phyloP scores from a whole-genome alignment of 2,797 vertebrate species.

The Diglossa cyanea region DNA sequence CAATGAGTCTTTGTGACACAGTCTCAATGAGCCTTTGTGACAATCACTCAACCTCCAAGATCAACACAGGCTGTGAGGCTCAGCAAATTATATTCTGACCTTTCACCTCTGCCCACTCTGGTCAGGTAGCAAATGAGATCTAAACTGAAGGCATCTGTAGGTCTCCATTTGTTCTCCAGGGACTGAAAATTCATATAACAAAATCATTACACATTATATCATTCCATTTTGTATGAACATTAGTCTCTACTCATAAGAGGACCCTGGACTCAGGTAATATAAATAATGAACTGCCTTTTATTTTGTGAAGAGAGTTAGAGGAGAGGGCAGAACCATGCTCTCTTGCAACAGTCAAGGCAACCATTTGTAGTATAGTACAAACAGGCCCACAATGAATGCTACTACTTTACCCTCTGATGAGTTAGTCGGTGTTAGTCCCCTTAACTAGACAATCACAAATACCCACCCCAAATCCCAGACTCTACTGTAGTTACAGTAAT shows the following conservation, averaged over 20 bases:
- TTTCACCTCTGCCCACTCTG: constrained; percentile 59
- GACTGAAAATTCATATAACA: constrained; percentile 70
- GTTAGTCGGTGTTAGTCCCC: neutral
- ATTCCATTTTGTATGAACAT: constrained; percentile 69
- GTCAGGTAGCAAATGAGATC: constrained; percentile 61
- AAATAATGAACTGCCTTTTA: constrained; percentile 73
- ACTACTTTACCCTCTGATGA: neutral
- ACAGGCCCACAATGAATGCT: neutral
- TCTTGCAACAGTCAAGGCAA: neutral
- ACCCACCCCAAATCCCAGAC: constrained; percentile 50
- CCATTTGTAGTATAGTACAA: neutral
- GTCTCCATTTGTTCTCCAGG: constrained; percentile 44
- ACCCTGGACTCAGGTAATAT: constrained; percentile 71
- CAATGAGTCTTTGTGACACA: constrained; percentile 16
- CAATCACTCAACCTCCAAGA: constrained; percentile 15
- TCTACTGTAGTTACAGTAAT: constrained; percentile 71
- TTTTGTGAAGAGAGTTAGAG: constrained; percentile 48
- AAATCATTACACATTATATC: constrained; percentile 72
- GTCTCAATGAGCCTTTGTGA: constrained; percentile 17
- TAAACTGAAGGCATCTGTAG: constrained; percentile 59
- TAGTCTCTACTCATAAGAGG: constrained; percentile 66
- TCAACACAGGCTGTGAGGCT: neutral
- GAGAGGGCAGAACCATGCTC: neutral
- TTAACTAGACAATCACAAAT: constrained; percentile 68
- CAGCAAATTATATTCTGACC: constrained; percentile 33